Evolutionary conservation across 2,113 vertebrate species (phyloP).

Genomic region (Rhinogobius similis): DNA sequence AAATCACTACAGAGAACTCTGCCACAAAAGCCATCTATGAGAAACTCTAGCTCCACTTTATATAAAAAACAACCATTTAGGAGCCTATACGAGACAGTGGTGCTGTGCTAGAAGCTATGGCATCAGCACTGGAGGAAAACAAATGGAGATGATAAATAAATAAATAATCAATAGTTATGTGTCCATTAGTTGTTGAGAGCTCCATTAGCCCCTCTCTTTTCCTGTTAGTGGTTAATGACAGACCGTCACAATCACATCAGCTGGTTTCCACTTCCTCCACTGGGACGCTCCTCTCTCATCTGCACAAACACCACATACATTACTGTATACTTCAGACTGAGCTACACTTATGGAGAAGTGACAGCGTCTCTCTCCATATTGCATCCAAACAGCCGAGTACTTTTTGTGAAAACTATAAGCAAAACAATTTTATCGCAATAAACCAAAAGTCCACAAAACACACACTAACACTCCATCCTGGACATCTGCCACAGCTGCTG

Average conservation of each 20-base stretch:
- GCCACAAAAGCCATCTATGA: conserved; percentile 17
- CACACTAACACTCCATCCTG: conserved; percentile 18
- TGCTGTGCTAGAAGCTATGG: conserved; percentile 43
- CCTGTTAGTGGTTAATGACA: conserved; percentile 77
- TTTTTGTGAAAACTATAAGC: not conserved
- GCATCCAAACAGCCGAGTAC: not conserved
- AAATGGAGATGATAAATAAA: conserved; percentile 73
- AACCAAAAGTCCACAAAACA: not conserved
- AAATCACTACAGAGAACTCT: not conserved
- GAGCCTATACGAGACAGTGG: conserved; percentile 15
- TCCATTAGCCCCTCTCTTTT: conserved; percentile 73
- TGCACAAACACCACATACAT: conserved; percentile 31
- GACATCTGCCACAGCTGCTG: conserved; percentile 28
- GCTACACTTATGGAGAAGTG: conserved; percentile 8
- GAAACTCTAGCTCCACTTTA: conserved; percentile 31
- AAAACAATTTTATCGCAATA: not conserved
- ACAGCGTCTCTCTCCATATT: not conserved
- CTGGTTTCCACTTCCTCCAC: conserved; percentile 76
- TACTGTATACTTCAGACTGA: conserved; percentile 13
- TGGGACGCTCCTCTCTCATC: conserved; percentile 63
- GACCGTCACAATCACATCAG: conserved; percentile 78
- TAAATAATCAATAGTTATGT: conserved; percentile 78
- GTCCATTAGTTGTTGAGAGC: conserved; percentile 79
- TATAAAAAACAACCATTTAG: conserved; percentile 54
- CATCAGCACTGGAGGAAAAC: conserved; percentile 60